Conservation (phyloP, 2,888 invertebrate species). For the Lumbricus terrestris region DNA sequence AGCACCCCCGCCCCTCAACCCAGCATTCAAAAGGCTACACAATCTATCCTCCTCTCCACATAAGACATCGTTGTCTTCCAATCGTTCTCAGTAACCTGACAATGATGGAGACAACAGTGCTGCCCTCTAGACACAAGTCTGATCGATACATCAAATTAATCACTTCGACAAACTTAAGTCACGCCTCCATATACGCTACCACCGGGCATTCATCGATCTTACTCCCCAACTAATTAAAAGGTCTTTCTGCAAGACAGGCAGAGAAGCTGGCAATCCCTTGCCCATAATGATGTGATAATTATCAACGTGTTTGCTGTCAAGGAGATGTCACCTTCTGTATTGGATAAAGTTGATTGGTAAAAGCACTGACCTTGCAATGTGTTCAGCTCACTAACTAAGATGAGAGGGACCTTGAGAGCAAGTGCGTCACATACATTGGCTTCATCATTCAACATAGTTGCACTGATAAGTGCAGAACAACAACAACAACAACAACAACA, state of each 20-base stretch:
- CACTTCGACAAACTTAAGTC: background rate
- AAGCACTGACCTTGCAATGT: too few species aligned
- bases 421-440: too few species aligned
- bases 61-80: too few species aligned
- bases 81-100: background rate
- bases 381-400: too few species aligned
- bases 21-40: too few species aligned
- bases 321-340: background rate
- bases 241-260: background rate
- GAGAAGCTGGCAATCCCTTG: background rate
- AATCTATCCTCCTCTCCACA: too few species aligned
- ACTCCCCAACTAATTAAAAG: background rate
- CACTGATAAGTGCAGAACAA: too few species aligned
- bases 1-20: too few species aligned
- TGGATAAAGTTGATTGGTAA: background rate
- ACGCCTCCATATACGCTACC: background rate
- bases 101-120: too few species aligned
- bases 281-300: background rate
- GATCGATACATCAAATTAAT: background rate
- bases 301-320: background rate
- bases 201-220: background rate
- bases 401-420: too few species aligned
- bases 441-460: too few species aligned
- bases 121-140: background rate
- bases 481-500: too few species aligned